Conservation (phyloP, 1,140 invertebrate species). For the Papilio xuthus region DNA sequence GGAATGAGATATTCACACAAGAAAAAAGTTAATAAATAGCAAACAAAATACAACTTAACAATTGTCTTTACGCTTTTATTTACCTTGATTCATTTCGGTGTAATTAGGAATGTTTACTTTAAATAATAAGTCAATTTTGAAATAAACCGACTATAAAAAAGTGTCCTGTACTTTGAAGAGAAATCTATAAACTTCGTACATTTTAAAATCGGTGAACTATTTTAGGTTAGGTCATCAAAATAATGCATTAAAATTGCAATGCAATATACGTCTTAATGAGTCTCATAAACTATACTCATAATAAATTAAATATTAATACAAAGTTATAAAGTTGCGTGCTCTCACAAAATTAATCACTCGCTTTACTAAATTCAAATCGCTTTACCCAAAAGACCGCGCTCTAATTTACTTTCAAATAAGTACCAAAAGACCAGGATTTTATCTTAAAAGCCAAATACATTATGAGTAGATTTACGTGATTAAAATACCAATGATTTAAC, state of each 20-base stretch:
- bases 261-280: neutral
- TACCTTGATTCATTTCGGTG: too few species aligned
- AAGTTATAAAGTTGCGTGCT: neutral
- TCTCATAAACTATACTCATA: neutral
- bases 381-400: conserved; percentile 6
- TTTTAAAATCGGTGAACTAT: too few species aligned
- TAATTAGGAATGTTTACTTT: too few species aligned
- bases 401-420: conserved; percentile 15
- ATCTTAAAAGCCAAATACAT: neutral
- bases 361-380: conserved; percentile 1
- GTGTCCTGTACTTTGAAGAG: too few species aligned
- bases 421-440: conserved; percentile 15
- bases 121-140: too few species aligned
- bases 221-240: neutral
- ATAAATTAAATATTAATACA: neutral
- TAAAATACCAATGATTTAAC: neutral
- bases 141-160: too few species aligned
- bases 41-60: neutral
- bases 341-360: neutral
- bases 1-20: neutral
- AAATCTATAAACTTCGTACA: too few species aligned
- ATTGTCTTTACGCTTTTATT: neutral
- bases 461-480: conserved; percentile 1
- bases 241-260: neutral
- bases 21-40: neutral